Evolutionary conservation across 2,113 vertebrate species (phyloP).

Genomic region (Mungos mungo): DNA sequence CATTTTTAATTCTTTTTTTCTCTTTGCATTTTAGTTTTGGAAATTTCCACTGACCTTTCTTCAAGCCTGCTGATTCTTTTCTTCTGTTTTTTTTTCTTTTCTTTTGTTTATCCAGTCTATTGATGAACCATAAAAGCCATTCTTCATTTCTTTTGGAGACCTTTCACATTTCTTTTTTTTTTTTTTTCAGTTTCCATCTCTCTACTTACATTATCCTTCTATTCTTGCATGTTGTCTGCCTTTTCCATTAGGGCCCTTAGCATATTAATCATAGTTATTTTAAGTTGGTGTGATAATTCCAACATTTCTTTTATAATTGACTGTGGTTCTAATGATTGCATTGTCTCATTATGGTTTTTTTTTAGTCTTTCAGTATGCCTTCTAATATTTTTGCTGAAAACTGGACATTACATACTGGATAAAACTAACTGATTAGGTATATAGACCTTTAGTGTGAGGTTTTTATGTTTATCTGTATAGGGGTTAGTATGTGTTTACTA

Average conservation of each 20-base stretch:
- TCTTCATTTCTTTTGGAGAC: not conserved
- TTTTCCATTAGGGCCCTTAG: constrained; percentile 3
- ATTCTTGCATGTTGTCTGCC: not conserved
- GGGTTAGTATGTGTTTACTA: not conserved
- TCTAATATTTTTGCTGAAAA: not conserved
- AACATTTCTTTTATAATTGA: not conserved
- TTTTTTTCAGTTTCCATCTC: not conserved
- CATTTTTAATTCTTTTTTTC: not conserved
- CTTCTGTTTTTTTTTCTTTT: not conserved
- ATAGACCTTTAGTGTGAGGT: not conserved
- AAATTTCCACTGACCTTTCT: constrained; percentile 1
- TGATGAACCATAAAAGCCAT: not conserved
- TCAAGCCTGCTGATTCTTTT: not conserved
- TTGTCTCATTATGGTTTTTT: not conserved
- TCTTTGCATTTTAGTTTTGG: constrained; percentile 31
- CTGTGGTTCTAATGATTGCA: not conserved
- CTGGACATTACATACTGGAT: not conserved
- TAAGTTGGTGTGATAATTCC: not conserved
- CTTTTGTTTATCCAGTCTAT: not conserved
- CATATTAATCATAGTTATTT: constrained; percentile 14
- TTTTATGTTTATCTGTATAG: constrained; percentile 17
- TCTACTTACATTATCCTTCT: not conserved
- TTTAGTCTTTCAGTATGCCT: not conserved
- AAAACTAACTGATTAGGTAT: not conserved
- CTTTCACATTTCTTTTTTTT: not conserved